Conservation (phyloP, 1,140 invertebrate genomes). For the Papilio aristodemus region DNA sequence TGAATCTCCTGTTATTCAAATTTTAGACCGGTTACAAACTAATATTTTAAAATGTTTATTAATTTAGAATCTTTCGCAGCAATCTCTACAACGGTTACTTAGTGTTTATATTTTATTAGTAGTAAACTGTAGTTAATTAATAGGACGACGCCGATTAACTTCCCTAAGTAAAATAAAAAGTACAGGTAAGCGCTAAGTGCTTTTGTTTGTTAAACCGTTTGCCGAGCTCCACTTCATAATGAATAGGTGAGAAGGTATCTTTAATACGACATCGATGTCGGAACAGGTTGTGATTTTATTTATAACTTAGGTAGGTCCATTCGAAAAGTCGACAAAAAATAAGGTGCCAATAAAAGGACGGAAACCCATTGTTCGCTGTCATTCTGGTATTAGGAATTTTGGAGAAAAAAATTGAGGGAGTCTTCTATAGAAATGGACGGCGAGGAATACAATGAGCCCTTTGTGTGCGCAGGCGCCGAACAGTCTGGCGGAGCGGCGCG, state of each 20-base stretch:
- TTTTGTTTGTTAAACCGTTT: constrained; percentile 26
- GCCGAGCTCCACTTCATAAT: constrained; percentile 21
- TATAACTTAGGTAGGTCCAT: constrained; percentile 67
- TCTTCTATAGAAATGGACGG: constrained; percentile 62
- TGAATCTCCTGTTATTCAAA: constrained; percentile 20
- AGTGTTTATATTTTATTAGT: no score
- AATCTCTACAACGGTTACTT: no score
- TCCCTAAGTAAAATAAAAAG: constrained; percentile 7
- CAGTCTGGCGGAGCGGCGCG: constrained; percentile 68
- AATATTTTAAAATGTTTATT: not conserved
- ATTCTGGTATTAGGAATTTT: constrained; percentile 72
- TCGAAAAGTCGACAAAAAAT: constrained; percentile 71
- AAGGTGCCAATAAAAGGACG: constrained; percentile 80
- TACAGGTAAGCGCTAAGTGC: not conserved
- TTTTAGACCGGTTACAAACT: constrained; percentile 1
- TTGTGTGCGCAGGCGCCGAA: constrained; percentile 76
- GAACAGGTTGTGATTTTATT: constrained; percentile 75
- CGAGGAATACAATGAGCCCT: constrained; percentile 72
- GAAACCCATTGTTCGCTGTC: constrained; percentile 78
- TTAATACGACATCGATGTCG: constrained; percentile 37
- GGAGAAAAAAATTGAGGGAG: constrained; percentile 66
- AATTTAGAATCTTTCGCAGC: not conserved
- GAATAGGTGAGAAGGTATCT: constrained; percentile 34
- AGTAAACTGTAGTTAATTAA: no score
- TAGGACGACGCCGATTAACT: not conserved